Percentiles rank a stretch among this genome's conserved stretches.
These are phyloP conservation scores for Celastrina argiolus DNA, from an alignment of 2,888 invertebrate species.

Conservation along the genomic window DNA sequence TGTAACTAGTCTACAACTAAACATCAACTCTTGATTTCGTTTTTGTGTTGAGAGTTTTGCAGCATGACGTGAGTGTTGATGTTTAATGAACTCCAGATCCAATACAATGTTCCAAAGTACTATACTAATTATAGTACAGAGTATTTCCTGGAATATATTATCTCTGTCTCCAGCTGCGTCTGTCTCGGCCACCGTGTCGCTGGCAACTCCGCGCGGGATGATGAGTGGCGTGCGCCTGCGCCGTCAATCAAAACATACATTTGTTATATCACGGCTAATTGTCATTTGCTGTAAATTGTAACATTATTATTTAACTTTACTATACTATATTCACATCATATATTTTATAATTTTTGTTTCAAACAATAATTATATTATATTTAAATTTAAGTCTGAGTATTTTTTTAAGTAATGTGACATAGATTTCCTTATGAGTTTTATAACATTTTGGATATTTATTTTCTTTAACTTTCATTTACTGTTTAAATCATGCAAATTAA, in stretches of 20 bases:
- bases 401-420: too few relatives aligned
- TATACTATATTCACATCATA: background rate
- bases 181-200: background rate
- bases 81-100: background rate
- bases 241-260: slow-evolving; percentile 2
- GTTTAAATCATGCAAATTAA: background rate
- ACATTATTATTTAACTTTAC: background rate
- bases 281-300: background rate
- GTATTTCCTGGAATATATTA: background rate
- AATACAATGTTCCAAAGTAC: background rate
- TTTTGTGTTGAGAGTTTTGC: background rate
- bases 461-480: background rate
- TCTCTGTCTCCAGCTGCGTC: slow-evolving; percentile 13
- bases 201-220: background rate
- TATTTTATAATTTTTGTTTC: background rate
- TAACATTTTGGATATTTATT: background rate
- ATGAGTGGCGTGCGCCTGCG: slow-evolving; percentile 10
- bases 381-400: too few relatives aligned
- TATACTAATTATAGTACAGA: background rate
- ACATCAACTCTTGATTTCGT: background rate
- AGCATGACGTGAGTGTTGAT: background rate
- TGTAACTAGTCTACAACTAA: too few relatives aligned
- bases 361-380: background rate
- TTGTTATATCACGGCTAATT: slow-evolving; percentile 2
- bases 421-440: too few relatives aligned